Conservation (phyloP, 2,797 vertebrate species). For the Salmo trutta region DNA sequence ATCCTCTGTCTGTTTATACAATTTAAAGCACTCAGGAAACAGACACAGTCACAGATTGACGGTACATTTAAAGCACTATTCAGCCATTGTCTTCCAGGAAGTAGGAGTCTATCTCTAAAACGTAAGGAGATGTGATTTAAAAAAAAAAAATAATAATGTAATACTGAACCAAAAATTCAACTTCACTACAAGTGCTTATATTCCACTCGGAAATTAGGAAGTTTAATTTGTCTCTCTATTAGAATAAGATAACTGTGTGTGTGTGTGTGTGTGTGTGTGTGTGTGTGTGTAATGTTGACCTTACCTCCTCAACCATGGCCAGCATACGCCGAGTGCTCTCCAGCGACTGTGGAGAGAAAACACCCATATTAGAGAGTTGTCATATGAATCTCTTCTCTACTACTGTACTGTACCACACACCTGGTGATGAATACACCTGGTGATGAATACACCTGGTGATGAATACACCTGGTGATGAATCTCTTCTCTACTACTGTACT, state of each 20-base stretch:
- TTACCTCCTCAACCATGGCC: slow-evolving; percentile 91
- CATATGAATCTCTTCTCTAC: slow-evolving; percentile 14
- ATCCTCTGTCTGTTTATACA: slow-evolving; percentile 2
- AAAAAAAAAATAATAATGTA: too few species aligned
- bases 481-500: too few species aligned
- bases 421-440: background rate
- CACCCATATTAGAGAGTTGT: slow-evolving; percentile 19
- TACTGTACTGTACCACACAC: too few species aligned
- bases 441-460: background rate
- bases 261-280: too few species aligned
- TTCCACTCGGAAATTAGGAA: too few species aligned
- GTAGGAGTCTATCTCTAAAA: too few species aligned
- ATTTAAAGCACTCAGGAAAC: background rate
- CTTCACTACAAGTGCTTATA: too few species aligned
- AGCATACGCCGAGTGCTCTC: slow-evolving; percentile 99
- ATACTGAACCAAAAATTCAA: too few species aligned
- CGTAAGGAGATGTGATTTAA: too few species aligned
- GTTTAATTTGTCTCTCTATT: too few species aligned
- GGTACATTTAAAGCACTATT: background rate
- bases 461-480: too few species aligned
- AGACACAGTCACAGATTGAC: background rate
- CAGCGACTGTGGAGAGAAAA: slow-evolving; percentile 81
- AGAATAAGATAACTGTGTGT: too few species aligned
- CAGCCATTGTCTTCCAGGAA: background rate
- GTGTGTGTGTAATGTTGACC: slow-evolving; percentile 23